Conservation (phyloP, 2,113 vertebrate genomes). For the Erythrolamprus reginae region DNA sequence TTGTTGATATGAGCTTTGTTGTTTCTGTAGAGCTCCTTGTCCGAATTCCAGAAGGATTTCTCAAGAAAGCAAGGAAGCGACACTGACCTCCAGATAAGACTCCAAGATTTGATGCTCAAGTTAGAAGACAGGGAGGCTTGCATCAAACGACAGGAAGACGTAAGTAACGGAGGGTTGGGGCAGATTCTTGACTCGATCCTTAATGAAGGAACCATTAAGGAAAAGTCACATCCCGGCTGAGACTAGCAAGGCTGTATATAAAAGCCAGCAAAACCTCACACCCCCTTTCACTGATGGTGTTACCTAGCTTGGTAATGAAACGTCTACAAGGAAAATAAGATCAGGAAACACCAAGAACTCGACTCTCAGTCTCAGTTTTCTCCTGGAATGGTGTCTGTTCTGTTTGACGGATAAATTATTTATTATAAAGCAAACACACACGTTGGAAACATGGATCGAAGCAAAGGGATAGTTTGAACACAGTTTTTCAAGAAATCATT, state of each 20-base stretch:
- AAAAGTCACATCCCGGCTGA: background rate
- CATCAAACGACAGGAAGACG: conserved; percentile 87
- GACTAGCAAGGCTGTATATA: background rate
- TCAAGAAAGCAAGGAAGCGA: conserved; percentile 69
- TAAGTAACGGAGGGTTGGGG: conserved; percentile 19
- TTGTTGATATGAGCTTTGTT: background rate
- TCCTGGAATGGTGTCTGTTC: background rate
- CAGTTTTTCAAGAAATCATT: too few species aligned
- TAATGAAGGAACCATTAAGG: background rate
- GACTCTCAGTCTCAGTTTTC: background rate
- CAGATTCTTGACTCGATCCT: background rate
- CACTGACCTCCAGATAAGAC: conserved; percentile 77
- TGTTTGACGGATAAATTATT: too few species aligned
- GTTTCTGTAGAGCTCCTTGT: conserved; percentile 74
- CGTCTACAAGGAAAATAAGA: background rate
- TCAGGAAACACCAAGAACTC: background rate
- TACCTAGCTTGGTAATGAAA: background rate
- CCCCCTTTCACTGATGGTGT: background rate
- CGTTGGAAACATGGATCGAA: too few species aligned
- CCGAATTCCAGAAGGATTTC: conserved; percentile 76
- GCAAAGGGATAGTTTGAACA: too few species aligned
- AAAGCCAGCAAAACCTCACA: background rate
- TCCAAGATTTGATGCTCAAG: conserved; percentile 77
- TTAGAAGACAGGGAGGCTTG: conserved; percentile 80
- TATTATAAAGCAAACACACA: too few species aligned